phyloP scores from a whole-genome alignment of 2,797 vertebrate species.

The Syngnathus acus region DNA sequence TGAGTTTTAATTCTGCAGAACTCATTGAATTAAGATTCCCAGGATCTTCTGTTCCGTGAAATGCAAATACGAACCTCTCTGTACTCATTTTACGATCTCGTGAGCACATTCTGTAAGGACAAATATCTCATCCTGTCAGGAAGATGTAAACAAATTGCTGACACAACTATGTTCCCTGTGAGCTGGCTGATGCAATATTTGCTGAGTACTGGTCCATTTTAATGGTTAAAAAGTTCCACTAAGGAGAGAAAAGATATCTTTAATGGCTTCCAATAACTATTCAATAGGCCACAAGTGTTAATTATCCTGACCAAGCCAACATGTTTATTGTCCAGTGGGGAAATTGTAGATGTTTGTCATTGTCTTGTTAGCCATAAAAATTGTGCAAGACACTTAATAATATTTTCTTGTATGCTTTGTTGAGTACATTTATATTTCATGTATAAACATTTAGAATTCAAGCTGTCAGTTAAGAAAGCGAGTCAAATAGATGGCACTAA shows the following conservation, averaged over 20 bases:
- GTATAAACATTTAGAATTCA: not conserved
- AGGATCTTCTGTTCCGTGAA: not conserved
- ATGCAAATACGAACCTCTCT: not conserved
- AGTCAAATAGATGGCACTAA: constrained; percentile 20
- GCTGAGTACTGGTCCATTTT: constrained; percentile 6
- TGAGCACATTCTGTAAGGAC: constrained; percentile 15
- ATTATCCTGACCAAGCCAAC: constrained; percentile 13
- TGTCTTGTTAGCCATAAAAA: not conserved
- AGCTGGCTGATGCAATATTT: constrained; percentile 19
- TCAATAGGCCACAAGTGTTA: not conserved
- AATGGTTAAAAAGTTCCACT: constrained; percentile 17
- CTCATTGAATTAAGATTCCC: not conserved
- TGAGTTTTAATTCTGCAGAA: not conserved
- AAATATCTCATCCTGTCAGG: constrained; percentile 30
- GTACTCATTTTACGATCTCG: not conserved
- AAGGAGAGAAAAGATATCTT: not conserved
- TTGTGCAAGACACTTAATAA: not conserved
- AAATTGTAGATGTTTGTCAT: no score
- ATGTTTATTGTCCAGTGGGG: not conserved
- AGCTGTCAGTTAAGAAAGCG: not conserved
- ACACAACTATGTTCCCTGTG: constrained; percentile 20
- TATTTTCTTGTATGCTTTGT: no score
- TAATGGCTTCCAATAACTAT: not conserved
- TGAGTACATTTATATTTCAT: not conserved
- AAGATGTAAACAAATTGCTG: constrained; percentile 23